phyloP scores from a whole-genome alignment of 2,113 vertebrate genomes.

The Leptobrachium leishanense region DNA sequence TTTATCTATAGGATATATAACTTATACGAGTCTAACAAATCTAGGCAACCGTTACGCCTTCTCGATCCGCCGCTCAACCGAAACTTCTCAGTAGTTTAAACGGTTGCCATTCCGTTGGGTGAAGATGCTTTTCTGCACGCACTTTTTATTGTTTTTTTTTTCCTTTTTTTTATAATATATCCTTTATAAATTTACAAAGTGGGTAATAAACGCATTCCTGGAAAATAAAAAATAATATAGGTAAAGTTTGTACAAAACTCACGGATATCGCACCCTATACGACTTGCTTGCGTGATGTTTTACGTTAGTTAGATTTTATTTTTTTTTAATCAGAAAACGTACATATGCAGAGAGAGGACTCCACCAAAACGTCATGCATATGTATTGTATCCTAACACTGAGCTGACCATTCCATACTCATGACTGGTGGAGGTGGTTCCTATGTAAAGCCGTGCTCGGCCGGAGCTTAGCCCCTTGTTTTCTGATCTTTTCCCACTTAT shows the following conservation, averaged over 20 bases:
- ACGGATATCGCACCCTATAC: not conserved
- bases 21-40: not conserved
- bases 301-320: constrained; percentile 35
- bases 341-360: constrained; percentile 19
- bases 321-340: constrained; percentile 28
- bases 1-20: not conserved
- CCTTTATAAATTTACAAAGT: no score
- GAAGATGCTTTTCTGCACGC: not conserved
- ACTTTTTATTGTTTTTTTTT: not conserved
- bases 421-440: not conserved
- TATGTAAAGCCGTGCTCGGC: not conserved
- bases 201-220: no score
- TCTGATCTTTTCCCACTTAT: not conserved
- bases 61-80: not conserved
- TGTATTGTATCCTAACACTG: constrained; percentile 14
- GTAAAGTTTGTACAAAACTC: not conserved
- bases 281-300: constrained; percentile 4
- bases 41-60: not conserved
- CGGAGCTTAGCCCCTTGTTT: not conserved
- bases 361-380: not conserved
- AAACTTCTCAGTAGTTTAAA: not conserved
- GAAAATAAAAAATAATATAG: no score
- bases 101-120: not conserved
- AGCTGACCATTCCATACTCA: not conserved
- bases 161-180: no score